These are phyloP conservation scores for Drosophila leontia DNA, from an alignment of 1,140 invertebrate genomes.

Conservation along the genomic window DNA sequence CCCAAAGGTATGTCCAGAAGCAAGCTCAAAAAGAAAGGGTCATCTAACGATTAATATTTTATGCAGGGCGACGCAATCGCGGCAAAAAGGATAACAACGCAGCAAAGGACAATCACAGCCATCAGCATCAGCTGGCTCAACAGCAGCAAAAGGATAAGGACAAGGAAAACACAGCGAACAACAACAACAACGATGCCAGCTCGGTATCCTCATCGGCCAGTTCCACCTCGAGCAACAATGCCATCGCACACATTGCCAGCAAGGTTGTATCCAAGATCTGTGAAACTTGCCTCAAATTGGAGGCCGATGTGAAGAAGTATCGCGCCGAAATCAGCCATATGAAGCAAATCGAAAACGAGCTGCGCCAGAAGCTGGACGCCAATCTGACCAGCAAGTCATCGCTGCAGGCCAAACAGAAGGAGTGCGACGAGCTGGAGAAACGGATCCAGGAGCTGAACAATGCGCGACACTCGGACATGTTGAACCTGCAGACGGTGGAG, in stretches of 20 bases:
- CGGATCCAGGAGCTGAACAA: conserved; percentile 90
- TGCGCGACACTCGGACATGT: conserved; percentile 91
- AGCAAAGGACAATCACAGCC: conserved; percentile 84
- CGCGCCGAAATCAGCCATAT: conserved; percentile 91
- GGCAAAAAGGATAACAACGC: conserved; percentile 80
- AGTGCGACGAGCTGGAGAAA: conserved; percentile 84
- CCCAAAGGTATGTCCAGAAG: conserved; percentile 63
- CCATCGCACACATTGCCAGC: conserved; percentile 78
- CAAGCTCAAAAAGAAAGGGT: background rate
- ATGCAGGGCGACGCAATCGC: conserved; percentile 78
- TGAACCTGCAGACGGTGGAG: conserved; percentile 91
- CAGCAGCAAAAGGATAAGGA: conserved; percentile 65
- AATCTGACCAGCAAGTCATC: conserved; percentile 82
- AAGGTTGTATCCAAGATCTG: conserved; percentile 84
- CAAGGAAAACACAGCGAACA: conserved; percentile 54
- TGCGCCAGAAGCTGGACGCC: conserved; percentile 90
- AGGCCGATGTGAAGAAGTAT: conserved; percentile 92
- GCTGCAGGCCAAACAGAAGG: conserved; percentile 84
- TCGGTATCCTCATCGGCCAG: conserved; percentile 74
- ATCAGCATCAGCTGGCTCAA: conserved; percentile 60
- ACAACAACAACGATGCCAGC: conserved; percentile 70
- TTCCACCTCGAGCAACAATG: conserved; percentile 68
- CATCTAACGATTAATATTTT: background rate
- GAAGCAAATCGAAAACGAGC: conserved; percentile 93
- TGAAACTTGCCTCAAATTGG: conserved; percentile 86